Evolutionary conservation across 2,797 vertebrate genomes (phyloP).

Genomic region (Mycteria americana): DNA sequence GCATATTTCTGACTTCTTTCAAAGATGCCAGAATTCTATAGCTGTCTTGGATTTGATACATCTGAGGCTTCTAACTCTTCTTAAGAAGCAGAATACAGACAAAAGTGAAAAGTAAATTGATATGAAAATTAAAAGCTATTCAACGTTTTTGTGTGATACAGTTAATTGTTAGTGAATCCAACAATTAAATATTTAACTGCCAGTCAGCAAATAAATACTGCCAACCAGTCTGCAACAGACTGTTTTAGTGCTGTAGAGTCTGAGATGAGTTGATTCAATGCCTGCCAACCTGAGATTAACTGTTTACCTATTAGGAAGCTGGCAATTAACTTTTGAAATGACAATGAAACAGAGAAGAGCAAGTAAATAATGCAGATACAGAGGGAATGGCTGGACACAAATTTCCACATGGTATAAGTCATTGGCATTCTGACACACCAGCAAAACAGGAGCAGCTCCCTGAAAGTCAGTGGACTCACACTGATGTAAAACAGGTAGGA

Average conservation of each 20-base stretch:
- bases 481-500: not conserved
- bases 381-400: not conserved
- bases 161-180: not conserved
- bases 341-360: not conserved
- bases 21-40: not conserved
- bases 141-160: not conserved
- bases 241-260: not conserved
- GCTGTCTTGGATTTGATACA: not conserved
- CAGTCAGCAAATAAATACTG: slow-evolving; percentile 4
- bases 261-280: slow-evolving; percentile 1
- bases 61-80: not conserved
- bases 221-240: not conserved
- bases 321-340: slow-evolving; percentile 19
- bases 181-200: slow-evolving; percentile 33
- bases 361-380: not conserved
- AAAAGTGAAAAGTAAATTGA: not conserved
- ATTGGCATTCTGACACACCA: not conserved
- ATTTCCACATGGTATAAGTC: not conserved
- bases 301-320: slow-evolving; percentile 31
- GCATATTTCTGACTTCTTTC: not conserved
- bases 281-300: slow-evolving; percentile 17
- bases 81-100: not conserved
- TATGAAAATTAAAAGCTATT: not conserved
- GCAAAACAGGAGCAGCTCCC: not conserved
- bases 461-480: not conserved